phyloP scores from a whole-genome alignment of 2,113 vertebrate species.

The Monarcha castaneiventris region DNA sequence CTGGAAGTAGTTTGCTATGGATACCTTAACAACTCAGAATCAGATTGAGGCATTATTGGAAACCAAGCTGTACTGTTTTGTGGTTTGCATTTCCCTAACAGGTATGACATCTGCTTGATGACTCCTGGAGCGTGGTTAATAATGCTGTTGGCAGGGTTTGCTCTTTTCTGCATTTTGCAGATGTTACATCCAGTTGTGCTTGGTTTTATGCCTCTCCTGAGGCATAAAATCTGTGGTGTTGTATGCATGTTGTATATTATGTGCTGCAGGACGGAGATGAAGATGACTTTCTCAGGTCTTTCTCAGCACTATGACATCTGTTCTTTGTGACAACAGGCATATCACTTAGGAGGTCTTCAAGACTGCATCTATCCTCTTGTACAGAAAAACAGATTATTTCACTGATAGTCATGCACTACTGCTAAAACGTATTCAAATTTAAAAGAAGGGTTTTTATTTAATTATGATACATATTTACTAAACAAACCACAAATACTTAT shows the following conservation, averaged over 20 bases:
- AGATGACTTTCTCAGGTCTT: slow-evolving; percentile 1
- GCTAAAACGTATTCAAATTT: neutral
- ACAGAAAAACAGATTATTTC: neutral
- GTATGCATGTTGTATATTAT: neutral
- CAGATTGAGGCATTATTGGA: neutral
- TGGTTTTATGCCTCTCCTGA: neutral
- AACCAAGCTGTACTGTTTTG: neutral
- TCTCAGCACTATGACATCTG: neutral
- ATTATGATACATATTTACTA: neutral
- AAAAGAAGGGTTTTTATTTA: neutral
- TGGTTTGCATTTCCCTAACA: slow-evolving; percentile 4
- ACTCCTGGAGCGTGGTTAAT: neutral
- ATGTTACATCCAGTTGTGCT: neutral
- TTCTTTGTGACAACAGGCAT: neutral
- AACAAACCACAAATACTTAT: neutral
- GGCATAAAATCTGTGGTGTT: neutral
- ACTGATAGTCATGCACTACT: neutral
- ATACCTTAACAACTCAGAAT: neutral
- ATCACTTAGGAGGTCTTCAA: neutral
- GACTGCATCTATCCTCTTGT: neutral
- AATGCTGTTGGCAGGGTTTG: neutral
- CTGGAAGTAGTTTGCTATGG: neutral
- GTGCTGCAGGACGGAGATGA: neutral
- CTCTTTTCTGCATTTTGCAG: slow-evolving; percentile 27
- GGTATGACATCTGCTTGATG: slow-evolving; percentile 11